phyloP scores from a whole-genome alignment of 2,797 vertebrate genomes.

The Manis crassicaudata region DNA sequence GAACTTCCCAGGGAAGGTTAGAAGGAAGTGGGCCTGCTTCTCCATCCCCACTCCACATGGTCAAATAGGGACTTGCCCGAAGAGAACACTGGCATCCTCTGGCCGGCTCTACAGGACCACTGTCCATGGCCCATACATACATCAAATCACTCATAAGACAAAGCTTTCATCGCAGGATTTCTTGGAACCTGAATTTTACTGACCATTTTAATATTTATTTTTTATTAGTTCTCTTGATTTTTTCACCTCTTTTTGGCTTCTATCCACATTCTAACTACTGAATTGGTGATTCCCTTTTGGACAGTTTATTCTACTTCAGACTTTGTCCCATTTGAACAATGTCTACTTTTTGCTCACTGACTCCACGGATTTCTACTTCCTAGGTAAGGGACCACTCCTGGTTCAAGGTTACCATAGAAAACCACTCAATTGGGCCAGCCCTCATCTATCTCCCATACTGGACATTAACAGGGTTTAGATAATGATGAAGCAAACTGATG shows the following conservation, averaged over 20 bases:
- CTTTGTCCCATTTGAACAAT: background rate
- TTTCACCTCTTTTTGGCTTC: background rate
- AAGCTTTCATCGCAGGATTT: background rate
- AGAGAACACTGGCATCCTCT: background rate
- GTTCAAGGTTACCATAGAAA: background rate
- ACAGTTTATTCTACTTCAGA: background rate
- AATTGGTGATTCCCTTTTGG: background rate
- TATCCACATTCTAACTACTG: background rate
- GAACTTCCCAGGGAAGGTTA: background rate
- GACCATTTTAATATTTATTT: background rate
- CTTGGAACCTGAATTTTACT: background rate
- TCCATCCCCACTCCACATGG: too few species aligned
- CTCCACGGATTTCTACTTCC: background rate
- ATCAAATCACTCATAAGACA: background rate
- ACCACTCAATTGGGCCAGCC: background rate
- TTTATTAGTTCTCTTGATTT: background rate
- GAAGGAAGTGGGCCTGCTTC: background rate
- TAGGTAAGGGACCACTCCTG: background rate
- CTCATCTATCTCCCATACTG: background rate
- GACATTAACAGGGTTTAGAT: background rate
- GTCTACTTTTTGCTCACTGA: background rate
- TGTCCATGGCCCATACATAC: background rate
- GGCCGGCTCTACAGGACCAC: background rate
- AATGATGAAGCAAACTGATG: background rate
- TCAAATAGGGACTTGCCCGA: background rate